Base-by-base conservation (phyloP, 2,797 vertebrate species). In the Xyrichtys novacula region DNA sequence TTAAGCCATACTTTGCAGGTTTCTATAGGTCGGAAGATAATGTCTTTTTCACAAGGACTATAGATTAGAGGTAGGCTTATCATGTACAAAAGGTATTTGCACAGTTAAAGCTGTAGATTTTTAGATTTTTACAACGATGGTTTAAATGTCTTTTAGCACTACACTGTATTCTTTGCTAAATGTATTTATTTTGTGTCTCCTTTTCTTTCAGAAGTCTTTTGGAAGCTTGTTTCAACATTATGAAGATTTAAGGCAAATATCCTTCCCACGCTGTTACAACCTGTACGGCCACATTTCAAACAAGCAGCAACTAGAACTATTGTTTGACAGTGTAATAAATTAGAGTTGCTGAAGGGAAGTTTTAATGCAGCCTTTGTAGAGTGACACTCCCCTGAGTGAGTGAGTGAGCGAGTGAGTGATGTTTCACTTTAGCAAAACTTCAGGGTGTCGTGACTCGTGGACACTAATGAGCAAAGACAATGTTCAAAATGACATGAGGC, bases 1-100 rank as follows among this genome's bases (percentile, higher is more conserved):
- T 76, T 89, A 91, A 90, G 83, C 83, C 80, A 85, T 76, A 83
- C 83, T 88, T 89, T 86, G 79, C 82, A 91, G 86, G 90, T 87
- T 87, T 79, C 79, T 74, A 78, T 67, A 80, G 85, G 83, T 85
- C 66, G 55, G 69, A 81, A 39, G 55, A 69, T 57, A 68, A 72
- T 48, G 50, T 63, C 52, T 52, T 57, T 60, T 83, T 71, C n/a
- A 82, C 44, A 12, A 34, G 44, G 60, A 62, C 29, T 15, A 34
- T 46, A 23, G n/a, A 28, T 20, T 26, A 32, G 23, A 63, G 20
- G 40, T 32, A n/a, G n/a, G n/a, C n/a, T n/a, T n/a, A 15, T 31
- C 22, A 23, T 44, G 20, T 40, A 7, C 19, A 28, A 15, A 48
- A 1, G 20, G 5, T 15, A 5, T 47, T 58, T 65, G 15, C 4